Base-by-base conservation (phyloP, 2,888 invertebrate species). In the Coleophora deauratella region DNA sequence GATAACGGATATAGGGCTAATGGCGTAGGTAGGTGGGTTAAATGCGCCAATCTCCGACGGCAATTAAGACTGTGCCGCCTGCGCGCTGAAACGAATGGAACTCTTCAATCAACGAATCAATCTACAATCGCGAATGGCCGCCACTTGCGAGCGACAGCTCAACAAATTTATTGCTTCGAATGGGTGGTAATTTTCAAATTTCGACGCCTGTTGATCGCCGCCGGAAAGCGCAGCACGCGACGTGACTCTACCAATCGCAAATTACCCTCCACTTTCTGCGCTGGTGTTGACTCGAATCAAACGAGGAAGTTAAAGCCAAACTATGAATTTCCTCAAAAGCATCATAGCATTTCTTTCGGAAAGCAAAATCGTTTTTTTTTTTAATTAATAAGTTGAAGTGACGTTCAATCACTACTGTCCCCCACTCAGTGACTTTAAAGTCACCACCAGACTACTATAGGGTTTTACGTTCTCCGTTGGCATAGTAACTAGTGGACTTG, bases 81-180 rank as follows among this genome's bases (percentile, higher is more conserved):
- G 64, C 71, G 72, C 72, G 67, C 73, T 72, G 70, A 70, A 80
- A 79, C 81, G 80, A 84, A 85, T 81, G 72, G 72, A 59, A 69
- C 81, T 80, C 82, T 82, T 82, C 84, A 82, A 84, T 84, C 84
- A 85, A 80, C 80, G 77, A 84, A 84, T 84, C 84, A 84, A 85
- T 84, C 82, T 75, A 74, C 76, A 74, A 80, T 82, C 76, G 77
- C 72, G 71, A 77, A 75, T 68, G 75, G 74, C 63, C 80, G 74
- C 75, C 84, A 81, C 79, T 82, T 82, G 84, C 72, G 59, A 63
- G 64, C 72, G 85, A 82, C 84, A 84, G 81, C 71, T 74, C 71
- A 64, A 75, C 78, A 74, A 78, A 82, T 84, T 81, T 82, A 82
- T 84, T 69, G 76, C 75, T 66, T 55, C 64, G 65, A 70, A 72